Evolutionary conservation across 2,888 invertebrate genomes (phyloP).

Genomic region (Bimastos eiseni): DNA sequence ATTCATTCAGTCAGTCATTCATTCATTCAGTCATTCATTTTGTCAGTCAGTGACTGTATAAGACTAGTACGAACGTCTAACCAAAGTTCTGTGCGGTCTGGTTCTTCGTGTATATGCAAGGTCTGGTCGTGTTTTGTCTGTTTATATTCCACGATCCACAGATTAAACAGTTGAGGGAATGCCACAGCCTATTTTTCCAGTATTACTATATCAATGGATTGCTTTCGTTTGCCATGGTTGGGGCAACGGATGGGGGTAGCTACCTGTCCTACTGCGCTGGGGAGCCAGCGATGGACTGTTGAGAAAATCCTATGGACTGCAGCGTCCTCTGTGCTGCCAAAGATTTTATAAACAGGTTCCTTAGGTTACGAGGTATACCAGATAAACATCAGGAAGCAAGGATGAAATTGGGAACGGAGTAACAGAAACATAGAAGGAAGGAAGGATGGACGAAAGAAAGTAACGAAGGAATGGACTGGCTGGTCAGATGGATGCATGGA

Average conservation of each 20-base stretch:
- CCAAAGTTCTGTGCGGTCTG: not conserved
- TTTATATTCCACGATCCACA: not conserved
- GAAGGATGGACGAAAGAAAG: not conserved
- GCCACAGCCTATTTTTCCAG: not conserved
- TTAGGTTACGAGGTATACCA: not conserved
- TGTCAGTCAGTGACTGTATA: not conserved
- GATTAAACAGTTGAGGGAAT: not conserved
- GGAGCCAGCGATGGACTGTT: not conserved
- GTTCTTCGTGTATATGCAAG: not conserved
- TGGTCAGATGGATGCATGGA: not conserved
- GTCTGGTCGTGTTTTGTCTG: not conserved
- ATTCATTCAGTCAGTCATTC: not conserved
- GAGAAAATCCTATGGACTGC: not conserved
- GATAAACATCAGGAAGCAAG: not conserved
- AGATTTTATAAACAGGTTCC: not conserved
- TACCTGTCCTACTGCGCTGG: not conserved
- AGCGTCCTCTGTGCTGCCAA: not conserved
- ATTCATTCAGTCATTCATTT: not conserved
- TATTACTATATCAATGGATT: not conserved
- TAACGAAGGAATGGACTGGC: not conserved
- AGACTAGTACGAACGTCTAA: not conserved
- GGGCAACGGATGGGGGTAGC: not conserved
- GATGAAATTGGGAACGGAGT: not conserved
- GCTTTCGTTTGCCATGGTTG: not conserved
- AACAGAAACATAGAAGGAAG: not conserved